These are phyloP conservation scores for Kradibia gibbosae DNA, from an alignment of 1,140 invertebrate species.

Conservation along the genomic window DNA sequence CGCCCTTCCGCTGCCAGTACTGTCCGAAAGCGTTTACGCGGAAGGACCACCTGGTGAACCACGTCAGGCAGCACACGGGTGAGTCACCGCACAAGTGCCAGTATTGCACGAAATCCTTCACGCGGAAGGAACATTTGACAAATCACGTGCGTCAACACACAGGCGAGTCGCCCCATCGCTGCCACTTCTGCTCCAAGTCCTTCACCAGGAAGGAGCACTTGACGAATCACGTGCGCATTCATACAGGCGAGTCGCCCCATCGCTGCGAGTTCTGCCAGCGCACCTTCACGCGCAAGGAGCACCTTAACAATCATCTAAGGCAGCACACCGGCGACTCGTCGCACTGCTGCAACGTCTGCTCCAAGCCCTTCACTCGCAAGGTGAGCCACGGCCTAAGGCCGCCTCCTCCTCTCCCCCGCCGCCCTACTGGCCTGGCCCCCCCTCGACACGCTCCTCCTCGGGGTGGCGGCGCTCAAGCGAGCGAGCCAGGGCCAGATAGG, in stretches of 20 bases:
- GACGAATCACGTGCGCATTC: conserved; percentile 82
- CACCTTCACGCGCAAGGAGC: conserved; percentile 87
- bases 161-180: conserved; percentile 86
- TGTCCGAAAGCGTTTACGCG: conserved; percentile 80
- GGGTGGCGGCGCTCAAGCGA: no score
- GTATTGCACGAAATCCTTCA: conserved; percentile 84
- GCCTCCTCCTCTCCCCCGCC: background rate
- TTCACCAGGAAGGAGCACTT: conserved; percentile 89
- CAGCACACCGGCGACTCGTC: conserved; percentile 94
- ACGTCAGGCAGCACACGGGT: conserved; percentile 82
- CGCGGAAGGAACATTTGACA: conserved; percentile 91
- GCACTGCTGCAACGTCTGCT: conserved; percentile 88
- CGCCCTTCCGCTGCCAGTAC: conserved; percentile 75
- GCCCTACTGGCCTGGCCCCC: background rate
- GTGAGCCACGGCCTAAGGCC: conserved; percentile 55
- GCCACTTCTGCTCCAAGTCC: conserved; percentile 86
- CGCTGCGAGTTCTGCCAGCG: conserved; percentile 87
- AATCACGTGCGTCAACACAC: conserved; percentile 87
- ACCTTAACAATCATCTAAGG: conserved; percentile 84
- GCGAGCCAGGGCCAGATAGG: no score
- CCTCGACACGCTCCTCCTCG: background rate
- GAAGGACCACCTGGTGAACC: conserved; percentile 79
- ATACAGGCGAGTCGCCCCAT: conserved; percentile 85
- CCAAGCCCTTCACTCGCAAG: conserved; percentile 90
- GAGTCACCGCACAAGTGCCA: conserved; percentile 79